Base-by-base conservation (phyloP, 2,797 vertebrate genomes). In the Melopsittacus undulatus region DNA sequence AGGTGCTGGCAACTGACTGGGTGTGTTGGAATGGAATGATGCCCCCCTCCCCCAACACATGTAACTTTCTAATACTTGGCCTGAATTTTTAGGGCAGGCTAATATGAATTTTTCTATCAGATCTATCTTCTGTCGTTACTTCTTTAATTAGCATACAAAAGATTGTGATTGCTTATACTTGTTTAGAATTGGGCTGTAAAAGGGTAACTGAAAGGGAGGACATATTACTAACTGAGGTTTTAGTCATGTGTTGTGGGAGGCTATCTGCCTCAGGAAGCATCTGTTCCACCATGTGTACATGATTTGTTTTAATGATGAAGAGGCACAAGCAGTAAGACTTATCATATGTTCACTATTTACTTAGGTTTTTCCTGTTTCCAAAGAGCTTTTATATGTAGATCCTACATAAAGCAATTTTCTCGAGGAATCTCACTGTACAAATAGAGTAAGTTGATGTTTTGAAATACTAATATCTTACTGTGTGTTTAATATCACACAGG, bases 221-320 rank as follows among this genome's bases (percentile, higher is more conserved):
- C 0, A 0, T 57, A 13, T 82, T 90, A n/a, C 21, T 86, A n/a
- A 83, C 11, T n/a, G 77, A 61, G 78, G 29, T 46, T 93, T 91
- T 85, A 80, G 64, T 78, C 68, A 59, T 82, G 56, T 59, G 43
- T 15, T 49, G 82, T 89, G 59, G 82, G 72, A 94, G 79, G 69
- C 34, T 91, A 3, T 85, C 81, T 84, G 68, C 73, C 73, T 89
- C 92, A 88, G 89, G 90, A 92, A 89, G 89, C 93, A 93, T 92
- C 92, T 96, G 93, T 36, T 89, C 73, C 29, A 67, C 54, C 81
- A n/a, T 20, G 46, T 67, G 66, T 83, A 17, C 3, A 0, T 63
- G 79, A 46, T 63, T 85, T 21, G 20, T 85, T 79, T 84, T 77
- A 70, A 85, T 62, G 88, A 62, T 76, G 61, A 94, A 69, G 45